phyloP scores from a whole-genome alignment of 2,888 invertebrate species.

The Hypercompe scribonia region DNA sequence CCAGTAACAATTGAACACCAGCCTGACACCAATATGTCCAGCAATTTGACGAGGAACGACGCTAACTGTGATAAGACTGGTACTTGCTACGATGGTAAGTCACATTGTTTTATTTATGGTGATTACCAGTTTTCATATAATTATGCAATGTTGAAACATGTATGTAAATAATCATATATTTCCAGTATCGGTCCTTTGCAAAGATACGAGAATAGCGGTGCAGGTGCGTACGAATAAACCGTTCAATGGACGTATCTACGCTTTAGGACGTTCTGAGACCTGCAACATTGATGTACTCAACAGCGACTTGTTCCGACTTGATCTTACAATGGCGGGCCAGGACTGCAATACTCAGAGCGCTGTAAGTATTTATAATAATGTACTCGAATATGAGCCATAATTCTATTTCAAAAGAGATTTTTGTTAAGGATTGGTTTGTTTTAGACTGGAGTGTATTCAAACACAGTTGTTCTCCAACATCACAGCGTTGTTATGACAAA shows the following conservation, averaged over 20 bases:
- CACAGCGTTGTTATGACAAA: slow-evolving; percentile 99
- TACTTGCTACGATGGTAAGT: slow-evolving; percentile 96
- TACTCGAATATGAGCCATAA: neutral
- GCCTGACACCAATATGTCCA: slow-evolving; percentile 89
- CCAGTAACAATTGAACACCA: slow-evolving; percentile 93
- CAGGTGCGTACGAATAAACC: slow-evolving; percentile 97
- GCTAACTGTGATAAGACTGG: slow-evolving; percentile 97
- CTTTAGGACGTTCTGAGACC: slow-evolving; percentile 96
- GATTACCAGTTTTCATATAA: neutral
- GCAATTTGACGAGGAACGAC: slow-evolving; percentile 91
- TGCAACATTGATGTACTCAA: slow-evolving; percentile 98
- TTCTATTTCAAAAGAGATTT: neutral
- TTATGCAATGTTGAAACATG: neutral
- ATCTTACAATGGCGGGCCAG: slow-evolving; percentile 97
- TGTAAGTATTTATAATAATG: slow-evolving; percentile 86
- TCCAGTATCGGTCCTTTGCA: slow-evolving; percentile 96
- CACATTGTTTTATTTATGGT: neutral
- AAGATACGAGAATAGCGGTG: slow-evolving; percentile 97
- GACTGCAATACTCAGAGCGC: slow-evolving; percentile 98
- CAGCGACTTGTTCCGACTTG: slow-evolving; percentile 96
- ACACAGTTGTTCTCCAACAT: slow-evolving; percentile 97
- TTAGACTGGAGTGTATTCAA: slow-evolving; percentile 96
- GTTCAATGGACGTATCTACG: slow-evolving; percentile 97
- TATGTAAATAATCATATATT: neutral
- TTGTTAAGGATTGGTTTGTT: slow-evolving; percentile 56